phyloP scores from a whole-genome alignment of 2,113 vertebrate species.

The Phycodurus eques region DNA sequence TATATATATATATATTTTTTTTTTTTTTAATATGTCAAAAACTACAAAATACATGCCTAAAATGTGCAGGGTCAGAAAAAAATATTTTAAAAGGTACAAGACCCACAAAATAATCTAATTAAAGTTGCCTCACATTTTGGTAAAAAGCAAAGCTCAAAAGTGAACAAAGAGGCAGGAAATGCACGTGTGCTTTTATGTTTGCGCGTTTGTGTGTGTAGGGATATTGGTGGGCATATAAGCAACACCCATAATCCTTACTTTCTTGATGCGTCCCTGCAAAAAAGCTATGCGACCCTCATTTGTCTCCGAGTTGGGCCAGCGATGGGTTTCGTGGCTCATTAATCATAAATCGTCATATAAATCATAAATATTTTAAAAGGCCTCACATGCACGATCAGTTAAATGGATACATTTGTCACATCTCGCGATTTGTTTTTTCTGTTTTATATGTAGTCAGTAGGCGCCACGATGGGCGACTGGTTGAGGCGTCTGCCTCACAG shows the following conservation, averaged over 20 bases:
- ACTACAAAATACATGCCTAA: too few relatives aligned
- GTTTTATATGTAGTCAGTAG: conserved; percentile 63
- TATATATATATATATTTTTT: too few relatives aligned
- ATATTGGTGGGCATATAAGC: conserved; percentile 6
- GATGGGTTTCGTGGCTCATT: conserved; percentile 77
- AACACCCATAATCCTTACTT: conserved; percentile 38
- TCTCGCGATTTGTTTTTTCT: conserved; percentile 36
- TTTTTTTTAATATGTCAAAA: too few relatives aligned
- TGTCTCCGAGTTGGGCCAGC: conserved; percentile 74
- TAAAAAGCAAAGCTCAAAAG: neutral
- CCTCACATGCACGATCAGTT: conserved; percentile 64
- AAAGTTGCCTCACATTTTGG: neutral
- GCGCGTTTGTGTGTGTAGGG: conserved; percentile 16
- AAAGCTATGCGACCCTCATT: conserved; percentile 63
- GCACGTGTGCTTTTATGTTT: neutral
- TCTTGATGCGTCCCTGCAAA: conserved; percentile 56
- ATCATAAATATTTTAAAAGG: conserved; percentile 84
- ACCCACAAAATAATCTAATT: neutral
- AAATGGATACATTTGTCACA: conserved; percentile 70
- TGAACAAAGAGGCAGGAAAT: neutral
- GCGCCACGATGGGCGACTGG: too few relatives aligned
- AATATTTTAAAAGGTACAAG: neutral
- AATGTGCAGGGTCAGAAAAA: too few relatives aligned
- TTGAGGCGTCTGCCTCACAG: too few relatives aligned
- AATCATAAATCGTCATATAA: conserved; percentile 70